A percentile compares a stretch with the other conserved stretches of the same genome.
phyloP scores from a whole-genome alignment of 2,113 vertebrate species.

The Illadopsis cleaveri region DNA sequence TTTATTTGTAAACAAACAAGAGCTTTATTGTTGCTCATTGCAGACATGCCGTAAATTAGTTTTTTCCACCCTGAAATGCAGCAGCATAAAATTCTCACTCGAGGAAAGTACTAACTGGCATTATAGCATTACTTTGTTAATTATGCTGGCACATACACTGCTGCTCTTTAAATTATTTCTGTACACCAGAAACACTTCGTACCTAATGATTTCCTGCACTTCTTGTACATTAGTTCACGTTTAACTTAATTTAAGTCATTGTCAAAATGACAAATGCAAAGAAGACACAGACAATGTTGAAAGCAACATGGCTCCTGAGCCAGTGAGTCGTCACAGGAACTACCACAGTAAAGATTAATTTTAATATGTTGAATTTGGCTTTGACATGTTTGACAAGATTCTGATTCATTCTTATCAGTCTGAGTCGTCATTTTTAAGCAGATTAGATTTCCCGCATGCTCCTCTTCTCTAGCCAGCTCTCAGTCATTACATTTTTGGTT shows the following conservation, averaged over 20 bases:
- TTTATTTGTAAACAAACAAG: slow-evolving; percentile 65
- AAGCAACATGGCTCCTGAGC: background rate
- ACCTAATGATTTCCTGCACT: slow-evolving; percentile 27
- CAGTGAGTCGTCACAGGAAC: background rate
- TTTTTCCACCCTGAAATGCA: slow-evolving; percentile 17
- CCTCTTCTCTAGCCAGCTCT: background rate
- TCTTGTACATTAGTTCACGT: background rate
- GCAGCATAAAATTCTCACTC: slow-evolving; percentile 23
- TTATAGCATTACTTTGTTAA: slow-evolving; percentile 47
- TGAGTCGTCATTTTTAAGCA: background rate
- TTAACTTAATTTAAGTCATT: slow-evolving; percentile 24
- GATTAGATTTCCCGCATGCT: background rate
- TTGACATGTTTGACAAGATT: background rate
- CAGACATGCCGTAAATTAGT: slow-evolving; percentile 21
- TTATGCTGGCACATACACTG: slow-evolving; percentile 33
- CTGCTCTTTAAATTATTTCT: slow-evolving; percentile 34
- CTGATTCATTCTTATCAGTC: background rate
- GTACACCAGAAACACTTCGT: background rate
- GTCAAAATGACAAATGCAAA: background rate
- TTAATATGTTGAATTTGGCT: background rate
- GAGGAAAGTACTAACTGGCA: slow-evolving; percentile 11
- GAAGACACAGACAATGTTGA: background rate
- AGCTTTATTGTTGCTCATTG: slow-evolving; percentile 36
- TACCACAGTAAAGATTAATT: background rate
- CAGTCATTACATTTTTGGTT: background rate